A percentile compares a stretch with the other conserved stretches of the same genome.
Conservation (phyloP, 2,113 vertebrate species). For the Sminthopsis crassicaudata region DNA sequence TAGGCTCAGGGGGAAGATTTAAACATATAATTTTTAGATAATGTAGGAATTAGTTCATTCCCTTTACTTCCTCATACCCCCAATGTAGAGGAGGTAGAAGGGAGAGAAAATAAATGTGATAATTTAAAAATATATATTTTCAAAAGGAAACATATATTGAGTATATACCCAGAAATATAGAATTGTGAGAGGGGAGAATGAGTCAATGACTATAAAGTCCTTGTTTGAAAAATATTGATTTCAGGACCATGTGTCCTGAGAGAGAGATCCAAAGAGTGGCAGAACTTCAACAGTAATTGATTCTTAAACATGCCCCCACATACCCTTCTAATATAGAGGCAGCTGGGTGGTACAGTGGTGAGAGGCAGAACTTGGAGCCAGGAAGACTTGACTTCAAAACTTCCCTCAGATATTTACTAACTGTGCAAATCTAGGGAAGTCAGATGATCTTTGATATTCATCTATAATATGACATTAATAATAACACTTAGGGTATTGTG, state of each 20-base stretch:
- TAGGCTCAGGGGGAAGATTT: neutral
- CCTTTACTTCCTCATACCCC: no score
- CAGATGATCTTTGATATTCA: neutral
- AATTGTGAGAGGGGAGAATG: neutral
- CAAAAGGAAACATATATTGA: neutral
- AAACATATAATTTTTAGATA: neutral
- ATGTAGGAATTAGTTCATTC: neutral
- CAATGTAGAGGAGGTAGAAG: no score
- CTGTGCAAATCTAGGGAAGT: neutral
- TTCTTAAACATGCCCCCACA: neutral
- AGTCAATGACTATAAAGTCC: neutral
- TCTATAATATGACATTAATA: neutral
- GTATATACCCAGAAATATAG: neutral
- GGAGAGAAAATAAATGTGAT: no score
- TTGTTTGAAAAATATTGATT: neutral
- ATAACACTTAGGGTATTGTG: neutral
- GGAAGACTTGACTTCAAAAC: neutral
- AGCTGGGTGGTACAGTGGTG: neutral
- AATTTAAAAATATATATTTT: no score
- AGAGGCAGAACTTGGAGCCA: neutral
- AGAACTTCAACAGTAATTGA: neutral
- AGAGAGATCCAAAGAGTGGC: neutral
- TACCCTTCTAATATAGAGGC: neutral
- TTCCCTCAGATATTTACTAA: neutral
- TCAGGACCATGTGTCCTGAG: neutral